Base-by-base conservation (phyloP, 2,888 invertebrate genomes). In the Rhamnusium bicolor region DNA sequence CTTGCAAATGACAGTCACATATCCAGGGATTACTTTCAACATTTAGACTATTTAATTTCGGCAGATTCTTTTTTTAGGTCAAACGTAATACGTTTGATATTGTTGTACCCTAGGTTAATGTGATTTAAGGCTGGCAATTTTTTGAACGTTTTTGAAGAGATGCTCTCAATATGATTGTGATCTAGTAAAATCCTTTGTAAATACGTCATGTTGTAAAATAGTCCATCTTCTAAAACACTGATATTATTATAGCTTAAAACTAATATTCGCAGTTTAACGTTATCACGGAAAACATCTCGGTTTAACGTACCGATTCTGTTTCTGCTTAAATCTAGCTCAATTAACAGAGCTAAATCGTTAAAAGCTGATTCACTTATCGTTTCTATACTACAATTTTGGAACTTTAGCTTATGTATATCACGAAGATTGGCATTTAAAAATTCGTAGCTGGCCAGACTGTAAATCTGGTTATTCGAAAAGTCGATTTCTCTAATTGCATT, bases 21-120 rank as follows among this genome's bases (percentile, higher is more conserved):
- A 93, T 91, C 97, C 97, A 97, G 0, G 94, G 94, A 85, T 97
- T 97, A 74, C 93, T 92, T 76, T 93, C 92, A 0, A 97, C 89
- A 68, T 93, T 93, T 53, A 97, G 89, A 82, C 94, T 94, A 24
- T 92, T 91, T 66, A 97, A 87, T 76, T 92, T 93, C 1, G 91
- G 90, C 66, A 96, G 88, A 32, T 91, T 90, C 69, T 90, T 90
- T 71, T n/a, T 95, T 91, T 5, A 93, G 91, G 73, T 93, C 92
- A 58, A 91, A 89, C 24, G 86, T 85, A 60, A 96, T 87, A 66
- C 91, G 90, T 66, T 92, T 92, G 68, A 97, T 88, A 82, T 92
- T 92, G 86, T 97, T 97, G 47, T 92, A 91, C 77, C 93, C 92
- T 73, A 97, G 88, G 76, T 92, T 91, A 16, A 97, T 90, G 63